Base-by-base conservation (phyloP, 1,140 invertebrate genomes). In the Lysiphlebus fabarum region DNA sequence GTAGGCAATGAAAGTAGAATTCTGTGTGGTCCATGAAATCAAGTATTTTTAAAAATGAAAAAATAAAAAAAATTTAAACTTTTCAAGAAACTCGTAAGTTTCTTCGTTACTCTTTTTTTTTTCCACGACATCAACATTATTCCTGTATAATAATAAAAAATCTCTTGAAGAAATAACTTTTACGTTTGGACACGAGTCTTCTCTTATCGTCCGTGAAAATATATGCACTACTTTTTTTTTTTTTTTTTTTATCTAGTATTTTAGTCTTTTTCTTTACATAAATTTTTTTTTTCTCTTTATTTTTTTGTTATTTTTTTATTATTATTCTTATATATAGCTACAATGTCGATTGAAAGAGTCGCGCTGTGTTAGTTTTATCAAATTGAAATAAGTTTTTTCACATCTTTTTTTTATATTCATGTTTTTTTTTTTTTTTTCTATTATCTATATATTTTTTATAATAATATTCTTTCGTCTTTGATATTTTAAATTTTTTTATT, bases 81-180 rank as follows among this genome's bases (percentile, higher is more conserved):
- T 69, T 65, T 67, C 63, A 67, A 66, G 61, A 65, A 63, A 62
- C 67, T 61, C 63, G 62, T 71, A 71, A 71, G 64, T 71, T 71
- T 69, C 66, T 70, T 70, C 67, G 69, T 69, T 69, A 68, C 67
- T 64, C 65, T 65, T 69, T 68, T 68, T 68, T 68, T 64, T 61
- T 66, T 65, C 57, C 42, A 36, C 43, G 58, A 65, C 67, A 65
- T 70, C 69, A 71, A 71, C 69, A 70, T 71, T 71, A 70, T 71
- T 71, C 67, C 68, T 65, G 69, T 65, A 71, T 71, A 71, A 71
- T 71, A 67, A 70, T 26, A 26, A 26, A 4, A 26, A 62, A 61
- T 56, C 54, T 54, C 57, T 38, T 62, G 59, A 62, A 68, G 59
- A 65, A 26, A 70, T 70, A 70, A 70, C 67, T 70, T 69, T 65